Conservation (phyloP, 2,888 invertebrate species). For the Philereme vetulata region DNA sequence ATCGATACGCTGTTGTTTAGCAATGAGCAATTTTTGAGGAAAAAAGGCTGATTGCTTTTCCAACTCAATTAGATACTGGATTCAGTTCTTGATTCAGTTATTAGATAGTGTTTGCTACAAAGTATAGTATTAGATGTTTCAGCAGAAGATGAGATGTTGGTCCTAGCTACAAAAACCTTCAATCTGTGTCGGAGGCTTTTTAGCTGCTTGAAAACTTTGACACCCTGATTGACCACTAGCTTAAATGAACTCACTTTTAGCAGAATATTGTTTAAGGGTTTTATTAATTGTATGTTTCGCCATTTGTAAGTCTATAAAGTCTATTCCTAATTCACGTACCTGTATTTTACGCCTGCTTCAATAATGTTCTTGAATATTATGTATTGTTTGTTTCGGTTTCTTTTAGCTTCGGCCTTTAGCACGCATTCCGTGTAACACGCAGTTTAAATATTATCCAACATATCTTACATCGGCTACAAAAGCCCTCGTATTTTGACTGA, state of each 20-base stretch:
- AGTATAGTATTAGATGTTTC: too few species aligned
- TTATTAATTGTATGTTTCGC: neutral
- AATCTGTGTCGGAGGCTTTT: too few species aligned
- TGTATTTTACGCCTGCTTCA: conserved; percentile 32
- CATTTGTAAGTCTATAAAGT: conserved; percentile 1
- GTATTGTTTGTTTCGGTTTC: conserved; percentile 68
- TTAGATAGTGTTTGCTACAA: too few species aligned
- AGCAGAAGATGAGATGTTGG: too few species aligned
- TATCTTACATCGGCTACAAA: conserved; percentile 15
- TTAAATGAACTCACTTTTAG: too few species aligned
- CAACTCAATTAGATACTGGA: neutral
- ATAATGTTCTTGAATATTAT: conserved; percentile 35
- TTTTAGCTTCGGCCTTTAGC: conserved; percentile 68
- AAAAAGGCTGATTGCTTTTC: conserved; percentile 16
- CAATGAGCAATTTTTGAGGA: conserved; percentile 24
- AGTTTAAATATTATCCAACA: conserved; percentile 31
- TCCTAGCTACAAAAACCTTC: too few species aligned
- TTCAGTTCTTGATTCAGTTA: too few species aligned
- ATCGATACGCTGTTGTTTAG: conserved; percentile 33
- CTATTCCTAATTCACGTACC: conserved; percentile 13
- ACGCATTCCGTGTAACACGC: conserved; percentile 58
- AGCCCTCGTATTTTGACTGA: conserved; percentile 11
- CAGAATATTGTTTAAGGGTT: too few species aligned
- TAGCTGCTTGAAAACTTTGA: too few species aligned
- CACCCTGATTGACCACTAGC: too few species aligned